These are phyloP conservation scores for Euwallacea similis DNA, from an alignment of 1,140 invertebrate species.

Conservation along the genomic window DNA sequence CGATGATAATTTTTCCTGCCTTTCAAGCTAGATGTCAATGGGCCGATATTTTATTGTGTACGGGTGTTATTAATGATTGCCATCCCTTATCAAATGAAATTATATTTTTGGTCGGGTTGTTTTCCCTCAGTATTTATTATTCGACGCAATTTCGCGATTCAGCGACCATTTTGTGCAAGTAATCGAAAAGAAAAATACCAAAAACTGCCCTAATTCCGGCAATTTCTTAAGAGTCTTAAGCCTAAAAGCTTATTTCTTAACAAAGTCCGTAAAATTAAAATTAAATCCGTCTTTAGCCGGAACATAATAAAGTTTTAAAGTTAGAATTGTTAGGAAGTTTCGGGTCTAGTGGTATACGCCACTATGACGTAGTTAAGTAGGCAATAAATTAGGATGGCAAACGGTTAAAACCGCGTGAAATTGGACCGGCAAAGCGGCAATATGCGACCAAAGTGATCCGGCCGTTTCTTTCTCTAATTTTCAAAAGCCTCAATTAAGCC, in stretches of 20 bases:
- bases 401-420: conserved; percentile 34
- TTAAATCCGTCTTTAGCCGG: neutral
- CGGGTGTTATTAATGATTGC: too few species aligned
- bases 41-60: too few species aligned
- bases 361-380: conserved; percentile 23
- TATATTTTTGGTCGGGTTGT: too few species aligned
- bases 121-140: too few species aligned
- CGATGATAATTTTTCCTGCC: too few species aligned
- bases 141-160: too few species aligned
- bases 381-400: conserved; percentile 32
- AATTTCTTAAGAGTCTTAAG: neutral
- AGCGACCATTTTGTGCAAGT: too few species aligned
- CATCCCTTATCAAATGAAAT: too few species aligned
- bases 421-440: conserved; percentile 26
- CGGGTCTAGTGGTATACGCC: neutral
- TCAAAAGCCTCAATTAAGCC: conserved; percentile 29
- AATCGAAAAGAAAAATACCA: too few species aligned
- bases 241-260: neutral
- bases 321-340: neutral
- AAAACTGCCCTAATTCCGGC: too few species aligned
- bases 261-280: conserved; percentile 6
- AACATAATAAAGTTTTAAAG: conserved; percentile 3
- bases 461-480: conserved; percentile 35
- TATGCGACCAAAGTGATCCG: conserved; percentile 25
- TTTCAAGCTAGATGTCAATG: too few species aligned